Evolutionary conservation across 2,797 vertebrate species (phyloP), one percentile per base, ranked within the genome.

Genomic region (Neosilurus mollespiculum): DNA sequence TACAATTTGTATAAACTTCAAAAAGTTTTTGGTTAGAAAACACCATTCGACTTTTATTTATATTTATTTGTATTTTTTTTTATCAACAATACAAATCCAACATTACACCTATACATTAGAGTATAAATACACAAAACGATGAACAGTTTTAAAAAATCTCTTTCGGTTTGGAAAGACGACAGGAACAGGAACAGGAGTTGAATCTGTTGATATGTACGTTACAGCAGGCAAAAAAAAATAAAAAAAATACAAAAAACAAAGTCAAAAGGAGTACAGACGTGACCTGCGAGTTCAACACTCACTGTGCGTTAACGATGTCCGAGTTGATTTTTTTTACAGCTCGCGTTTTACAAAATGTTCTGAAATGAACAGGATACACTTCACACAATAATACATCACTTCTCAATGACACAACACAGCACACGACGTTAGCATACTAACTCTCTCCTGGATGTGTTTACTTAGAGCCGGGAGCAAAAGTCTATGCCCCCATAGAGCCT

Each of bases 111-210:
- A 58, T 83, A 78, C 78, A 81, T 64, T n/a, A 65, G 26, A 71
- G 65, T 85, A 83, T 79, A 85, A 85, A 87, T 64, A 85, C 64
- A 85, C 49, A 15, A 49, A 69, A 18, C 11, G n/a, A 34, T 56
- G 51, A 9, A 24, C 20, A 66, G 67, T 62, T 6, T n/a, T 22
- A 73, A 56, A 7, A 6, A 66, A 34, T 1, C 14, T 30, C 20
- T 51, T 58, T 10, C 34, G 1, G 20, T 8, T 58, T 30, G 7
- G 22, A 78, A 43, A 61, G 11, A 61, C 2, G n/a, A 22, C 51
- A 70, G 6, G 20, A 37, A 37, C 30, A 54, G 20, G 9, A 67
- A 37, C 26, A 54, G 20, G 14, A 69, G 26, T 53, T 51, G 9
- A 24, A 59, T 12, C 34, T 43, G 43, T 43, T 43, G 59, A 65